Conservation (phyloP, 2,888 invertebrate species). For the Tetramorium bicarinatum region DNA sequence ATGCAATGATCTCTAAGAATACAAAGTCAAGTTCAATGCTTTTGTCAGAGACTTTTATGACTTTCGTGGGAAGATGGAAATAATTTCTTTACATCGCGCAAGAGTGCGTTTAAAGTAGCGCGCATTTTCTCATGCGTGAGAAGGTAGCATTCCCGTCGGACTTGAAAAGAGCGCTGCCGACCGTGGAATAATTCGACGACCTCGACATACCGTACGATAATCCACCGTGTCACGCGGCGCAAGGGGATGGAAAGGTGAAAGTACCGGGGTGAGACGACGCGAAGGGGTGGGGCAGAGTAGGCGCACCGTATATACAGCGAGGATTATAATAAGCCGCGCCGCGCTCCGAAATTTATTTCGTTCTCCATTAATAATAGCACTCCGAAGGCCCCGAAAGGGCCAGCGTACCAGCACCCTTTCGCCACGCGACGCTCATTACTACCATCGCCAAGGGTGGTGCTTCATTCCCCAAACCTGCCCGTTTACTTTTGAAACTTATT, state of each 20-base stretch:
- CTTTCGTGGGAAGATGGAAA: not conserved
- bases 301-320: constrained; percentile 69
- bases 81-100: constrained; percentile 14
- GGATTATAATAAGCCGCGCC: constrained; percentile 83
- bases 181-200: constrained; percentile 78
- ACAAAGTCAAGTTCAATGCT: not conserved
- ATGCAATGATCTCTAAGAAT: not conserved
- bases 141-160: constrained; percentile 70
- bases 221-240: constrained; percentile 75
- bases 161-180: constrained; percentile 71
- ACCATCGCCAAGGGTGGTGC: constrained; percentile 62
- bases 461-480: not conserved
- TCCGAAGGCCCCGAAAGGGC: constrained; percentile 59
- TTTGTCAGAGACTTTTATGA: not conserved
- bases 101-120: not conserved
- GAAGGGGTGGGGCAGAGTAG: constrained; percentile 58
- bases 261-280: constrained; percentile 31
- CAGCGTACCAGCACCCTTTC: constrained; percentile 63
- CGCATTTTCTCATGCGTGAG: constrained; percentile 42
- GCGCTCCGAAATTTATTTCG: constrained; percentile 82
- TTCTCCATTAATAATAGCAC: constrained; percentile 80
- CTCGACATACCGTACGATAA: constrained; percentile 77
- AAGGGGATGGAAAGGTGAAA: constrained; percentile 59
- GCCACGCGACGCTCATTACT: constrained; percentile 75
- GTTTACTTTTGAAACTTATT: constrained; percentile 14